Evolutionary conservation across 2,113 vertebrate genomes (phyloP).

Genomic region (Dipodomys spectabilis): DNA sequence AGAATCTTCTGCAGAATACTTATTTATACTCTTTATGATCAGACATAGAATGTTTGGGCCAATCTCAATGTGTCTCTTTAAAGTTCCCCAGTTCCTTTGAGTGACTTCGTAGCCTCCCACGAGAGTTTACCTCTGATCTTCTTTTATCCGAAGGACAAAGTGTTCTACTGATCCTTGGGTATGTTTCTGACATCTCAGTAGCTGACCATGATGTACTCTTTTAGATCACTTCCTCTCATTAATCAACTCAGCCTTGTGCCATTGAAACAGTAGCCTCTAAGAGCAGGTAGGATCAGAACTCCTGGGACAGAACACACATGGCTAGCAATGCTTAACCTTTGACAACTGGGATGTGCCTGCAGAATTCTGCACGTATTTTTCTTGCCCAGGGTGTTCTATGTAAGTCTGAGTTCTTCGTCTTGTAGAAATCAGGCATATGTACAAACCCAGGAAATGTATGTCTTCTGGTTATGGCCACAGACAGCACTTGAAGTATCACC

Average conservation of each 20-base stretch:
- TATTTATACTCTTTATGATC: neutral
- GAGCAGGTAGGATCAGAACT: neutral
- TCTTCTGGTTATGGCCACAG: neutral
- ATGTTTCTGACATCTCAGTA: neutral
- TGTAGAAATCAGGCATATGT: neutral
- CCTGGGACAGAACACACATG: neutral
- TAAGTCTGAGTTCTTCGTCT: neutral
- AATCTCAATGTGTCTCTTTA: neutral
- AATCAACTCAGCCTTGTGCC: neutral
- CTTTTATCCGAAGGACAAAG: neutral
- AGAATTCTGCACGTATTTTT: neutral
- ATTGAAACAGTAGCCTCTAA: neutral
- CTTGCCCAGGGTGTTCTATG: fast-evolving
- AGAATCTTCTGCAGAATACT: neutral
- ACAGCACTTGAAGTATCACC: neutral
- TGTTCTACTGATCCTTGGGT: neutral
- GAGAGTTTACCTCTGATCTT: neutral
- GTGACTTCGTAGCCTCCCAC: neutral
- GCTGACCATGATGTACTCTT: neutral
- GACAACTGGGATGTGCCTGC: neutral
- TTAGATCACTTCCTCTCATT: neutral
- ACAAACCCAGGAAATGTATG: neutral
- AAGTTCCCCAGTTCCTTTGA: neutral
- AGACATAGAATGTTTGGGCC: neutral
- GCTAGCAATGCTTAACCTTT: neutral